Percentiles rank a stretch among this genome's conserved stretches.
These are phyloP conservation scores for Erebia palarica DNA, from an alignment of 2,888 invertebrate genomes.

Conservation along the genomic window DNA sequence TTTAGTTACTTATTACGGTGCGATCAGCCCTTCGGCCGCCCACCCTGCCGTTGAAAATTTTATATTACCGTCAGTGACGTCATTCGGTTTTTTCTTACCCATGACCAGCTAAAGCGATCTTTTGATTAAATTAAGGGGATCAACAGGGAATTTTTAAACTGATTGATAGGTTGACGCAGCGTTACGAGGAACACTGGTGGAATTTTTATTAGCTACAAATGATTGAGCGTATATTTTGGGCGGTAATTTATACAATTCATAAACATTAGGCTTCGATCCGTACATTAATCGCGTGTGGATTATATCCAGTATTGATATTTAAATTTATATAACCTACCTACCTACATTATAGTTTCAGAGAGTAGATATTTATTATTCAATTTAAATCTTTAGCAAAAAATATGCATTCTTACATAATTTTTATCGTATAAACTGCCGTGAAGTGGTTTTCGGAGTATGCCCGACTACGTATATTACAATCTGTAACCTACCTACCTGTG, in stretches of 20 bases:
- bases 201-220: slow-evolving; percentile 79
- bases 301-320: not conserved
- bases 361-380: no score
- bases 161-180: slow-evolving; percentile 81
- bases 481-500: no score
- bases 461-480: no score
- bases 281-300: slow-evolving; percentile 23
- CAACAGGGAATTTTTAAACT: slow-evolving; percentile 79
- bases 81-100: slow-evolving; percentile 77
- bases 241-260: slow-evolving; percentile 72
- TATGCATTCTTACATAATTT: no score
- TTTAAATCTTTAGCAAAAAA: no score
- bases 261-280: slow-evolving; percentile 57
- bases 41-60: slow-evolving; percentile 70
- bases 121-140: slow-evolving; percentile 82
- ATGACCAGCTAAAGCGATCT: slow-evolving; percentile 77
- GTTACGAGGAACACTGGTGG: slow-evolving; percentile 71
- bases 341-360: not conserved
- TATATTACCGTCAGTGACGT: slow-evolving; percentile 75
- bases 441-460: no score
- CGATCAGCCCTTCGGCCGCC: slow-evolving; percentile 57
- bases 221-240: slow-evolving; percentile 62
- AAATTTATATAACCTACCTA: not conserved
- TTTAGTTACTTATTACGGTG: slow-evolving; percentile 73
- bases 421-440: no score